Evolutionary conservation across 2,888 invertebrate genomes (phyloP).

Genomic region (Eremobia ochroleuca): DNA sequence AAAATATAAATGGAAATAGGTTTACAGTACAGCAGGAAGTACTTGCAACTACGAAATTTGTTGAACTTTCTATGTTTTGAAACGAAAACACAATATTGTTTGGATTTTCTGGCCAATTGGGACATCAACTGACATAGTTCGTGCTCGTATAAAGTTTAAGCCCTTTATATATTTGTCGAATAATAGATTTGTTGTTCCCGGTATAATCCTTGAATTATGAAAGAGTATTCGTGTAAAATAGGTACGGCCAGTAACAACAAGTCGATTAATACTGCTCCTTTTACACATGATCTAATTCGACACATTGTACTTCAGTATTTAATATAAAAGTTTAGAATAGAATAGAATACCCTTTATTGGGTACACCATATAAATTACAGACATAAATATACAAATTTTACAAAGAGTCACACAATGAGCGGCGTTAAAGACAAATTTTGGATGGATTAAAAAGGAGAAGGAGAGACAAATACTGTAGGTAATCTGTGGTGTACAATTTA

Average conservation of each 20-base stretch:
- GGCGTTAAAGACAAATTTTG: no score
- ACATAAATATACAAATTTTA: no score
- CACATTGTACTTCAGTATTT: neutral
- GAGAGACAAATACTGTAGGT: no score
- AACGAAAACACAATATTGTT: constrained; percentile 15
- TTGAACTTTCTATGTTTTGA: constrained; percentile 39
- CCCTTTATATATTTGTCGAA: constrained; percentile 4
- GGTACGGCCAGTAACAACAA: neutral
- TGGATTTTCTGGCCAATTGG: constrained; percentile 7
- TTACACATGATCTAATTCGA: neutral
- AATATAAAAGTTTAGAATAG: neutral
- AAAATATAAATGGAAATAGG: constrained; percentile 7
- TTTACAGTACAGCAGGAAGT: constrained; percentile 1
- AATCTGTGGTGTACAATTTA: no score
- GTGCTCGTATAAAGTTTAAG: constrained; percentile 20
- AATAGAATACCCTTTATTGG: no score
- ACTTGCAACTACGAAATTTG: constrained; percentile 14
- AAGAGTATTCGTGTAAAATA: neutral
- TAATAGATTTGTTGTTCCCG: constrained; percentile 23
- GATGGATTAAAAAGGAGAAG: no score
- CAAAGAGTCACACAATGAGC: no score
- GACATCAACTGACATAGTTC: constrained; percentile 11
- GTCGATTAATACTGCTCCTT: neutral
- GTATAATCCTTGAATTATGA: neutral
- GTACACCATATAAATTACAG: no score